Evolutionary conservation across 2,888 invertebrate species (phyloP).

Genomic region (Nemurella pictetii): DNA sequence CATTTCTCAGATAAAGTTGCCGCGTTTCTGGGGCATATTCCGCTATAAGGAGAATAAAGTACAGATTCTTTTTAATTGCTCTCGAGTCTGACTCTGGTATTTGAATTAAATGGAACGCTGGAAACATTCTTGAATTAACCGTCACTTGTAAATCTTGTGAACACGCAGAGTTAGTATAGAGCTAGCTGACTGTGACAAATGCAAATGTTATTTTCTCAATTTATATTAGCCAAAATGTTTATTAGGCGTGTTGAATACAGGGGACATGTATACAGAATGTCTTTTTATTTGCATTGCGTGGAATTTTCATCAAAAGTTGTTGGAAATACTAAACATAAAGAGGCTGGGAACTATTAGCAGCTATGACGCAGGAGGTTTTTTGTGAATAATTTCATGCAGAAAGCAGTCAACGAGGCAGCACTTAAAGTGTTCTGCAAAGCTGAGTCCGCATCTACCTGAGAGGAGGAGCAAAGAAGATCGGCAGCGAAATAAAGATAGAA

Average conservation of each 20-base stretch:
- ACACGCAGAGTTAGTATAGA: background rate
- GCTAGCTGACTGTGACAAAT: background rate
- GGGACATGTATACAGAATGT: background rate
- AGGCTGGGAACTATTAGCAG: background rate
- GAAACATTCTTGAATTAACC: background rate
- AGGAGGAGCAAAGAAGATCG: background rate
- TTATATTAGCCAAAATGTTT: background rate
- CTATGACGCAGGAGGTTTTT: background rate
- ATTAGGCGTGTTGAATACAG: background rate
- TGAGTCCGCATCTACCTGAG: background rate
- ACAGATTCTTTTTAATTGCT: background rate
- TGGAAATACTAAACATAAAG: background rate
- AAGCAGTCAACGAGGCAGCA: too few relatives aligned
- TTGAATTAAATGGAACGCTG: background rate
- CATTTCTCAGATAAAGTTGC: background rate
- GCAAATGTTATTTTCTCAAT: background rate
- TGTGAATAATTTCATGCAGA: too few relatives aligned
- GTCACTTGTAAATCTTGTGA: background rate
- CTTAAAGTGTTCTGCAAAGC: background rate
- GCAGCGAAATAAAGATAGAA: background rate
- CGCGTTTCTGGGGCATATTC: background rate
- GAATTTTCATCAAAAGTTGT: background rate
- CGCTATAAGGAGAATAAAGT: background rate
- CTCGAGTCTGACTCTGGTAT: background rate
- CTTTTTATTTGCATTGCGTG: background rate